Percentiles rank a stretch among this genome's conserved stretches.
Conservation (phyloP, 1,140 invertebrate species). For the Carposina sasakii region DNA sequence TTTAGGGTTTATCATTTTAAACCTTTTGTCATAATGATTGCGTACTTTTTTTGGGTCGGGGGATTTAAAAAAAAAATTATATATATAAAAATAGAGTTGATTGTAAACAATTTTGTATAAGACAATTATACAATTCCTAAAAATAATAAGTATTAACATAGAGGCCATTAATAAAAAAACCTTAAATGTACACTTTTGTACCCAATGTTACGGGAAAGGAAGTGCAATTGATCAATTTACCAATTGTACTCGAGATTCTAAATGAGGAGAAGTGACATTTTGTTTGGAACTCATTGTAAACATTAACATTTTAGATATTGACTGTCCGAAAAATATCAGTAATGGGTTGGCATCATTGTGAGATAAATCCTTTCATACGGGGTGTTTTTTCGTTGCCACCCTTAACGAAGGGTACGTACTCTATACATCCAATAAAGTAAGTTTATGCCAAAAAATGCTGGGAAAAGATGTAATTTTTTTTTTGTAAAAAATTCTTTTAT, state of each 20-base stretch:
- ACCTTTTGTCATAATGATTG: background rate
- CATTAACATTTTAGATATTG: slow-evolving; percentile 17
- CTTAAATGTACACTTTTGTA: slow-evolving; percentile 39
- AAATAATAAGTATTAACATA: too few relatives aligned
- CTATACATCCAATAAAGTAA: too few relatives aligned
- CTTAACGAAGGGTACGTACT: background rate
- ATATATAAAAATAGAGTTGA: background rate
- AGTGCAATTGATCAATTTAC: slow-evolving; percentile 67
- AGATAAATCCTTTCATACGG: background rate
- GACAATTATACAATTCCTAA: too few relatives aligned
- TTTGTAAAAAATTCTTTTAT: too few relatives aligned
- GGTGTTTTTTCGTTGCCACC: background rate
- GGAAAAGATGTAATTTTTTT: too few relatives aligned
- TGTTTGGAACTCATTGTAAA: slow-evolving; percentile 34
- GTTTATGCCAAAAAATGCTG: too few relatives aligned
- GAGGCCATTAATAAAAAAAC: too few relatives aligned
- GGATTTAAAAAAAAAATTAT: background rate
- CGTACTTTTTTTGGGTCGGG: background rate
- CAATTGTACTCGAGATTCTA: slow-evolving; percentile 56
- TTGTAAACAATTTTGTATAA: background rate
- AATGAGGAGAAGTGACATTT: slow-evolving; percentile 55
- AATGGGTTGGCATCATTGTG: background rate
- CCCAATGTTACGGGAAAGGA: slow-evolving; percentile 46
- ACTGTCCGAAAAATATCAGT: background rate
- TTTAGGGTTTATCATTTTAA: too few relatives aligned